Conservation (phyloP, 2,888 invertebrate genomes). For the Drosophila siamana region DNA sequence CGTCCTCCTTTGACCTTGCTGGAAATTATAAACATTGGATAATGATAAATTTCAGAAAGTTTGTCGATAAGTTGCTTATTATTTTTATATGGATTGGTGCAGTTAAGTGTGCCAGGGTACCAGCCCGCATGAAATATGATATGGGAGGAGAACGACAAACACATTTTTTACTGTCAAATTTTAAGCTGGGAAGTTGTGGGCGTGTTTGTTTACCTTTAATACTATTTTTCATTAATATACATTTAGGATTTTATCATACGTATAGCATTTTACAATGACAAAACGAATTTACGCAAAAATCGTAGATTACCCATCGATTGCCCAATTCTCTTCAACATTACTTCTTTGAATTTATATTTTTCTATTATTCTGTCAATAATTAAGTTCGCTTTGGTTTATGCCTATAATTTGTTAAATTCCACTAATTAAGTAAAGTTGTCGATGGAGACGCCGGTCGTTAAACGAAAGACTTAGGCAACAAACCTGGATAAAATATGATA, state of each 20-base stretch:
- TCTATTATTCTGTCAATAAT: constrained; percentile 12
- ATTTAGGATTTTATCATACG: background rate
- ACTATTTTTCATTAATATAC: constrained; percentile 41
- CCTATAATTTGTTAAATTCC: constrained; percentile 33
- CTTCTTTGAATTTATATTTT: constrained; percentile 12
- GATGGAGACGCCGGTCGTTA: constrained; percentile 16
- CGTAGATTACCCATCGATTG: background rate
- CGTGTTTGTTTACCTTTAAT: too few species aligned
- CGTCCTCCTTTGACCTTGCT: constrained; percentile 57
- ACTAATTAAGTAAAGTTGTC: constrained; percentile 58
- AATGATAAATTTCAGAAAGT: constrained; percentile 64
- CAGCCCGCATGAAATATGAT: constrained; percentile 57
- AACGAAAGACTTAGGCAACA: constrained; percentile 72
- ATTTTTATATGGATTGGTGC: constrained; percentile 25
- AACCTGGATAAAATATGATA: constrained; percentile 36
- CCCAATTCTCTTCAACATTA: background rate
- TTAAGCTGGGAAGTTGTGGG: constrained; percentile 38
- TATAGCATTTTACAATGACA: background rate
- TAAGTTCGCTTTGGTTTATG: constrained; percentile 43
- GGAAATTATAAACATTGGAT: constrained; percentile 12
- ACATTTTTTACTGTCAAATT: constrained; percentile 26
- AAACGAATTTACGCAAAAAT: background rate
- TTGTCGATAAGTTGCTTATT: constrained; percentile 31
- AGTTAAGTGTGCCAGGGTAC: constrained; percentile 34
- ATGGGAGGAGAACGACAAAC: constrained; percentile 33